These are phyloP conservation scores for Drosophila hydei DNA, from an alignment of 1,140 invertebrate genomes.

Conservation along the genomic window DNA sequence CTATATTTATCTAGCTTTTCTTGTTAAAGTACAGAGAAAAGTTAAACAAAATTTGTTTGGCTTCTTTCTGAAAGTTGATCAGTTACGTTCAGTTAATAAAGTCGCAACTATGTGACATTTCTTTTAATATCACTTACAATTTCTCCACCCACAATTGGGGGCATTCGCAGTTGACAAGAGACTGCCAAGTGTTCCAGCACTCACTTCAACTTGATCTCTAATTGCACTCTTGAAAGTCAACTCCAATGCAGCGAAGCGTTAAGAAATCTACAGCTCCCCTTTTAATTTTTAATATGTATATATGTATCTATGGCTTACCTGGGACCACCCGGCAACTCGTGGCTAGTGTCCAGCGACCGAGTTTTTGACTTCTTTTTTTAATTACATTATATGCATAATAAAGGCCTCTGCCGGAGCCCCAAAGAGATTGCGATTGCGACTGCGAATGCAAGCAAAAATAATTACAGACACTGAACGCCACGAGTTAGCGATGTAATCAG, in stretches of 20 bases:
- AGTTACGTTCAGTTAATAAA: background rate
- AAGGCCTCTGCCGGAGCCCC: conserved; percentile 39
- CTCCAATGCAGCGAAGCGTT: conserved; percentile 9
- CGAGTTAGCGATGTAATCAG: conserved; percentile 68
- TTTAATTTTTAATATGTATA: background rate
- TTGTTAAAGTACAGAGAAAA: no score
- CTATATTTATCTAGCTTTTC: no score
- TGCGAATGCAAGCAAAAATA: conserved; percentile 60
- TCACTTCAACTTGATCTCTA: conserved; percentile 3
- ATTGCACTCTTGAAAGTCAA: conserved; percentile 8
- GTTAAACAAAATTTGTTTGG: background rate
- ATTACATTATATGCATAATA: conserved; percentile 79
- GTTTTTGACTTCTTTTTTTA: conserved; percentile 61
- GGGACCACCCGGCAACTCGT: conserved; percentile 32
- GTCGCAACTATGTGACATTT: background rate
- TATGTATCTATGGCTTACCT: conserved; percentile 8
- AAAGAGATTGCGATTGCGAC: conserved; percentile 53
- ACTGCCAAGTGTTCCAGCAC: background rate
- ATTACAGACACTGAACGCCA: conserved; percentile 64
- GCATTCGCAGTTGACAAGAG: background rate
- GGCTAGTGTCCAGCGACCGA: conserved; percentile 13
- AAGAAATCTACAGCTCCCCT: background rate
- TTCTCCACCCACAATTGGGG: background rate
- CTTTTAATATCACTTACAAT: background rate
- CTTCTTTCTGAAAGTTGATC: background rate